A percentile compares a stretch with the other conserved stretches of the same genome.
phyloP scores from a whole-genome alignment of 2,797 vertebrate species.

The Babyrousa celebensis region DNA sequence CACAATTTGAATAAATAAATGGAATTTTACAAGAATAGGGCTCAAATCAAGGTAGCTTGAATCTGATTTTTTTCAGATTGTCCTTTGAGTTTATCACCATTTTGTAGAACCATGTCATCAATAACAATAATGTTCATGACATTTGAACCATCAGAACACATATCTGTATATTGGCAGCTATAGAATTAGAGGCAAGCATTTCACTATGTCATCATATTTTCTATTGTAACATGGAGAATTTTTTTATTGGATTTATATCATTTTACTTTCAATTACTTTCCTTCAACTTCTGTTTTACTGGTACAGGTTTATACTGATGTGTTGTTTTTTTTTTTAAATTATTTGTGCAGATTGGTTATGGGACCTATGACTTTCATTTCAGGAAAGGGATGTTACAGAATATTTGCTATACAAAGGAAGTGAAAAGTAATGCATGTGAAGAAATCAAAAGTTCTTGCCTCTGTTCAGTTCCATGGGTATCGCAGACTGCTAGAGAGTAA shows the following conservation, averaged over 20 bases:
- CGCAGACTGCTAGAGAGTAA: background rate
- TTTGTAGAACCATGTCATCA: background rate
- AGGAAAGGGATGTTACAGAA: background rate
- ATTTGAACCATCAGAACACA: background rate
- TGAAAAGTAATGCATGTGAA: background rate
- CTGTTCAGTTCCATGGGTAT: background rate
- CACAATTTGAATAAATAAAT: slow-evolving; percentile 24
- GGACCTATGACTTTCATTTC: background rate
- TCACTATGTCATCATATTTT: background rate
- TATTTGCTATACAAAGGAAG: background rate
- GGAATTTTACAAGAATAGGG: background rate
- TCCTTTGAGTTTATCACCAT: background rate
- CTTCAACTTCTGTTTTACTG: background rate
- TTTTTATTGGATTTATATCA: background rate
- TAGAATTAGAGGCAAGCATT: background rate
- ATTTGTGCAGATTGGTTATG: background rate
- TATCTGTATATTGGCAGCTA: background rate
- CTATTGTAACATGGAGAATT: background rate
- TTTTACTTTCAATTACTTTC: background rate
- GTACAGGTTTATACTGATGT: background rate
- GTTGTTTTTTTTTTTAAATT: background rate
- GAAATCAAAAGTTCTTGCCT: background rate
- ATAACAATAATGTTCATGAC: background rate
- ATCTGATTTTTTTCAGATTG: background rate
- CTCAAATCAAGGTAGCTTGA: background rate